phyloP scores from a whole-genome alignment of 35 echinoderm and acorn worm species.

The Ophioderma brevispina region DNA sequence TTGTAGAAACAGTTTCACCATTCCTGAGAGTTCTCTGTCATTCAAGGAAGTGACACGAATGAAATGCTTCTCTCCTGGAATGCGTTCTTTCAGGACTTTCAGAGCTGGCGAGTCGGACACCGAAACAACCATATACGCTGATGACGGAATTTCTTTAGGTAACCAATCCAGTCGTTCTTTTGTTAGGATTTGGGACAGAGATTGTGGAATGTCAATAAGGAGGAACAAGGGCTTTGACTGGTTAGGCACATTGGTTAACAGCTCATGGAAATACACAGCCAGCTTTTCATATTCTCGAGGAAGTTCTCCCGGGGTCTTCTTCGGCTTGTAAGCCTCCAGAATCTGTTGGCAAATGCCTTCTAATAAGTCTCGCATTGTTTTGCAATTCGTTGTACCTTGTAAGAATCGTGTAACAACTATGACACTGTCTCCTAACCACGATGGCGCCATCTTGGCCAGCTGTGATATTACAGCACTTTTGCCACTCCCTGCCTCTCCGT shows the following conservation, averaged over 20 bases:
- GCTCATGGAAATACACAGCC: slow-evolving; percentile 63
- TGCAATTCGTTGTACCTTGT: slow-evolving; percentile 67
- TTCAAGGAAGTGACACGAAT: slow-evolving; percentile 89
- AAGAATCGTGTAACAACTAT: slow-evolving; percentile 79
- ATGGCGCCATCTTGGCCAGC: slow-evolving; percentile 75
- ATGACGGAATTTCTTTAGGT: slow-evolving; percentile 59
- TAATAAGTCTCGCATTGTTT: slow-evolving; percentile 78
- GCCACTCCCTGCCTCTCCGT: slow-evolving; percentile 84
- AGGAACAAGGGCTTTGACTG: slow-evolving; percentile 72
- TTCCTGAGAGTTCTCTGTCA: slow-evolving; percentile 83
- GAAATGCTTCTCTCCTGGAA: slow-evolving; percentile 65
- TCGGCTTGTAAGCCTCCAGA: slow-evolving; percentile 78
- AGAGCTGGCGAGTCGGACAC: slow-evolving; percentile 63
- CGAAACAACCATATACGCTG: slow-evolving; percentile 75
- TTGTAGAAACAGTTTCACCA: slow-evolving; percentile 77
- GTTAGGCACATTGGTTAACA: slow-evolving; percentile 72
- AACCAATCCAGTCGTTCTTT: slow-evolving; percentile 88
- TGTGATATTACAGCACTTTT: slow-evolving; percentile 84
- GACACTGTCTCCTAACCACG: slow-evolving; percentile 82
- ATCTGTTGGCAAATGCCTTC: slow-evolving; percentile 84
- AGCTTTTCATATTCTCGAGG: slow-evolving; percentile 75
- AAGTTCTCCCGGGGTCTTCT: slow-evolving; percentile 52
- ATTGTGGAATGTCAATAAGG: slow-evolving; percentile 70
- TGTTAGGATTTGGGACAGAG: slow-evolving; percentile 50
- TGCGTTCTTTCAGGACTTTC: slow-evolving; percentile 81